phyloP scores from a whole-genome alignment of 2,113 vertebrate genomes.

The Mormyrus lacerda region DNA sequence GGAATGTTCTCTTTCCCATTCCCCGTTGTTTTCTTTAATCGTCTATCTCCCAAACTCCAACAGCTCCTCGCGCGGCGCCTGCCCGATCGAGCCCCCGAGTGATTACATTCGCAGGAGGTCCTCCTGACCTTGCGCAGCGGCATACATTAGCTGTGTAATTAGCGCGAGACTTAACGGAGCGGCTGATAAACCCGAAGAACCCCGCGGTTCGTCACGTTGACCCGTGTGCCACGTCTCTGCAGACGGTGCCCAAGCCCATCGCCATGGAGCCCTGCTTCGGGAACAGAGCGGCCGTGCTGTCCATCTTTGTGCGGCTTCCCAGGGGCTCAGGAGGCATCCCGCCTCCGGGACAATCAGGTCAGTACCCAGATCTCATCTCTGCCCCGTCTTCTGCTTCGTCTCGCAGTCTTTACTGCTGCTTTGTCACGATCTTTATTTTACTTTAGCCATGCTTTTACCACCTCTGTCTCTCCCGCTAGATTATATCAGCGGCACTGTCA shows the following conservation, averaged over 20 bases:
- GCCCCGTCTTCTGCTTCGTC: neutral
- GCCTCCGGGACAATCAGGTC: conserved; percentile 95
- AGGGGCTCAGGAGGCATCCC: conserved; percentile 86
- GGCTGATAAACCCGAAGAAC: neutral
- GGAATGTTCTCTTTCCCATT: neutral
- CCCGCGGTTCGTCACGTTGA: neutral
- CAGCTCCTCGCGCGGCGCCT: neutral
- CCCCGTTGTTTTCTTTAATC: neutral
- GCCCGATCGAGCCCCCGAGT: neutral
- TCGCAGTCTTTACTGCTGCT: neutral
- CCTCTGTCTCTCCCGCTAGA: neutral
- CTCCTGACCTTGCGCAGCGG: neutral
- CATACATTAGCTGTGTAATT: neutral
- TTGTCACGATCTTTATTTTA: neutral
- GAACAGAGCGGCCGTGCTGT: conserved; percentile 94
- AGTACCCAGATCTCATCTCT: conserved; percentile 17
- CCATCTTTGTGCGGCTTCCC: conserved; percentile 91
- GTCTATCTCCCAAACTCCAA: neutral
- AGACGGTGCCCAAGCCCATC: conserved; percentile 95
- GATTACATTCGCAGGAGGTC: neutral
- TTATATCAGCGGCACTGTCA: neutral
- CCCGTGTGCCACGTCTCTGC: neutral
- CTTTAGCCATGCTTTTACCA: neutral
- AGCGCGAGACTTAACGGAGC: neutral
- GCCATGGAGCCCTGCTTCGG: conserved; percentile 95